Evolutionary conservation across 1,140 invertebrate genomes (phyloP).

Genomic region (Sesamia nonagrioides): DNA sequence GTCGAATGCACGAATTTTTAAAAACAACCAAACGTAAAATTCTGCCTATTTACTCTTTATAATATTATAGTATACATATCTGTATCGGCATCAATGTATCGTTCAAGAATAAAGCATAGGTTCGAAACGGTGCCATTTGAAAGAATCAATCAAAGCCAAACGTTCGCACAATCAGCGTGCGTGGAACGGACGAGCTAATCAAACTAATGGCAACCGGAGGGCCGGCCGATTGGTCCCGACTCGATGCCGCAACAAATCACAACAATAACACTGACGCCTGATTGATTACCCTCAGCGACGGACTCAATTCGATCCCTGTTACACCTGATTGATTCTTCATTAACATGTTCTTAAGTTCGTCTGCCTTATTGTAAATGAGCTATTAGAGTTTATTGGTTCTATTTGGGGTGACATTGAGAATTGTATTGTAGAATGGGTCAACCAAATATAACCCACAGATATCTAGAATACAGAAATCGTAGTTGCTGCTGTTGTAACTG

Average conservation of each 20-base stretch:
- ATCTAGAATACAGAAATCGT: not conserved
- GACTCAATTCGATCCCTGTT: slow-evolving; percentile 66
- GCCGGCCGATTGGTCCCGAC: slow-evolving; percentile 61
- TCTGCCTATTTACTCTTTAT: too few species aligned
- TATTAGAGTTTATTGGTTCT: slow-evolving; percentile 1
- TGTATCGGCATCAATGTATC: slow-evolving; percentile 1
- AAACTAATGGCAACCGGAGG: slow-evolving; percentile 80
- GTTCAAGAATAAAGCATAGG: slow-evolving; percentile 37
- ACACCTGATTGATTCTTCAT: slow-evolving; percentile 65
- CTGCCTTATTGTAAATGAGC: not conserved
- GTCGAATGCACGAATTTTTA: too few species aligned
- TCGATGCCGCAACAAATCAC: slow-evolving; percentile 77
- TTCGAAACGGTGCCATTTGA: slow-evolving; percentile 72
- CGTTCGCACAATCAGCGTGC: slow-evolving; percentile 80
- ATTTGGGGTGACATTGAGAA: too few species aligned
- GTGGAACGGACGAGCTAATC: slow-evolving; percentile 82
- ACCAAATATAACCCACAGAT: too few species aligned
- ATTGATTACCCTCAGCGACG: slow-evolving; percentile 71
- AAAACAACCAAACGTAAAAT: too few species aligned
- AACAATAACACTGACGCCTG: slow-evolving; percentile 81
- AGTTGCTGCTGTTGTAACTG: slow-evolving; percentile 1
- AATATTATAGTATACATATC: not conserved
- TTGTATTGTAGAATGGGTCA: too few species aligned
- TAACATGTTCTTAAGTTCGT: slow-evolving; percentile 44
- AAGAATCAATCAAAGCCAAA: slow-evolving; percentile 81